These are phyloP conservation scores for Hystrix cristata DNA, from an alignment of 2,113 vertebrate genomes.

Conservation along the genomic window DNA sequence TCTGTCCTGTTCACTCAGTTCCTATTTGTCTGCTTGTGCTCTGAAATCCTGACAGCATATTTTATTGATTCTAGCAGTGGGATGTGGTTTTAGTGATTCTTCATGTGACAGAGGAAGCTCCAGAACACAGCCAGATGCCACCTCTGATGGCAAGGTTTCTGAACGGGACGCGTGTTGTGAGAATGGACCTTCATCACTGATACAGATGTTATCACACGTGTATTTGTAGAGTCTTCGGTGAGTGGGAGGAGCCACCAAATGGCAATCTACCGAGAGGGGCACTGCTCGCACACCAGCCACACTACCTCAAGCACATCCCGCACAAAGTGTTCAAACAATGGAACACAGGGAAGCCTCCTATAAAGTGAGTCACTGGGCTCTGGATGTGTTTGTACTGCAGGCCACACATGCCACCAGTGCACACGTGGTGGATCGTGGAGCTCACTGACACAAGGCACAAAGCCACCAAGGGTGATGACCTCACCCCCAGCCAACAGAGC, in stretches of 20 bases:
- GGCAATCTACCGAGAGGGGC: not conserved
- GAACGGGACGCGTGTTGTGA: not conserved
- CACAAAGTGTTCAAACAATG: not conserved
- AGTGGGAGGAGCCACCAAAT: not conserved
- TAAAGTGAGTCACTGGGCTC: rapidly evolving
- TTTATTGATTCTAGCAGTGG: not conserved
- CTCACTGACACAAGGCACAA: not conserved
- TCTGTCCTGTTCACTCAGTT: not conserved
- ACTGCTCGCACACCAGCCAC: not conserved
- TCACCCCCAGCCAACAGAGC: not conserved
- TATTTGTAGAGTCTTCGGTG: not conserved
- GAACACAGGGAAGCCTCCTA: not conserved
- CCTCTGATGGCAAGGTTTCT: not conserved
- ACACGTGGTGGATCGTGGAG: not conserved
- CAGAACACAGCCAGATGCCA: not conserved
- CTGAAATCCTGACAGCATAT: too few species aligned
- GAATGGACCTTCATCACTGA: not conserved
- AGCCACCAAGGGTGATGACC: rapidly evolving
- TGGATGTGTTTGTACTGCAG: rapidly evolving
- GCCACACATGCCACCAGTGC: not conserved
- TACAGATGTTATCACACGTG: not conserved
- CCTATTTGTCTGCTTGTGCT: not conserved
- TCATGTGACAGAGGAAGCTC: not conserved
- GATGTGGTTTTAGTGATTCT: not conserved
- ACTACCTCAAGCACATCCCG: not conserved